phyloP scores from a whole-genome alignment of 2,113 vertebrate genomes.

The Perca flavescens region DNA sequence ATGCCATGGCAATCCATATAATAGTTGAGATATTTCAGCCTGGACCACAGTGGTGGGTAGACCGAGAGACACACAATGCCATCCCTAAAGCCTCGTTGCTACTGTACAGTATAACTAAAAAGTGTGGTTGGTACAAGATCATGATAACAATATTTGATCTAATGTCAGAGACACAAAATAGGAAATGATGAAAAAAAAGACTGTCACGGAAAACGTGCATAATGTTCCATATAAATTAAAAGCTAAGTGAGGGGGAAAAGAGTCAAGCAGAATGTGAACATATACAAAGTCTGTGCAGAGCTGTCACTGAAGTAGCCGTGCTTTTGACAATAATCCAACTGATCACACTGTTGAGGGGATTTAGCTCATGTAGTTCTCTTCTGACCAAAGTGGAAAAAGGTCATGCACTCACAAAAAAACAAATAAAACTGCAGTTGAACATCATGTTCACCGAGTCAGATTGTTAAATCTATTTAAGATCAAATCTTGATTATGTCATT shows the following conservation, averaged over 20 bases:
- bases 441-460: neutral
- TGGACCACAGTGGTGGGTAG: neutral
- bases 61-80: neutral
- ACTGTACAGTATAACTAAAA: neutral
- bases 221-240: slow-evolving; percentile 7
- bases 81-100: neutral
- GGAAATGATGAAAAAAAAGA: neutral
- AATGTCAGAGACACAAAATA: neutral
- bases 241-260: neutral
- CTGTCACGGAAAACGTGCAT: neutral
- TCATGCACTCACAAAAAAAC: slow-evolving; percentile 16
- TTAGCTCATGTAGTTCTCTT: slow-evolving; percentile 36
- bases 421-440: slow-evolving; percentile 25
- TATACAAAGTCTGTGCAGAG: slow-evolving; percentile 30
- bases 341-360: slow-evolving; percentile 47
- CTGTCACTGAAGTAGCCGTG: slow-evolving; percentile 42
- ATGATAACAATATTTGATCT: neutral
- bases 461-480: neutral
- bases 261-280: neutral
- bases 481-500: neutral
- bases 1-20: neutral
- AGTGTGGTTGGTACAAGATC: neutral
- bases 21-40: neutral
- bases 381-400: slow-evolving; percentile 32
- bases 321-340: slow-evolving; percentile 66